Evolutionary conservation across 2,888 invertebrate genomes (phyloP).

Genomic region (Chrysolina haemoptera): DNA sequence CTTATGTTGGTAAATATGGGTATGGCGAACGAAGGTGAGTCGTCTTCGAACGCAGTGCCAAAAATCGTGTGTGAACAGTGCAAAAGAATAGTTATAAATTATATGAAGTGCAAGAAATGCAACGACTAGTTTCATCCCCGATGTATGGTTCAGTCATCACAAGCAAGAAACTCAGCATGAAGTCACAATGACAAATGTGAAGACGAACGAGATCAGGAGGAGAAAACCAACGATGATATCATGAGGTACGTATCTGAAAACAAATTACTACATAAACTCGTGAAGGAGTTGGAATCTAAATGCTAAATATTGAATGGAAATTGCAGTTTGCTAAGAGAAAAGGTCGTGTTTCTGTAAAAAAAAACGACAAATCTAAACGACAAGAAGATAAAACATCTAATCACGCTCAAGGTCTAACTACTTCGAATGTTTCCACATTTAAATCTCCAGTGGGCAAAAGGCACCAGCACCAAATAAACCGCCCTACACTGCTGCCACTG

Average conservation of each 20-base stretch:
- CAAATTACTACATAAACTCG: background rate
- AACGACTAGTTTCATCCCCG: background rate
- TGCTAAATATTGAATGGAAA: no score
- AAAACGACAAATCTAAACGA: background rate
- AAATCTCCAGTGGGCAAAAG: background rate
- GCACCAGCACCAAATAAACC: background rate
- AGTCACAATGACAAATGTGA: slow-evolving; percentile 1
- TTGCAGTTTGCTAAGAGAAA: no score
- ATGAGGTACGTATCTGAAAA: background rate
- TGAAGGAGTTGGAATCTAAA: no score
- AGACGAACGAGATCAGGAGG: slow-evolving; percentile 2
- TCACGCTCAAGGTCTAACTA: slow-evolving; percentile 4
- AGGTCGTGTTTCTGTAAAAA: background rate
- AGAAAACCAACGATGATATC: background rate
- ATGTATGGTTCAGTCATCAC: slow-evolving; percentile 8
- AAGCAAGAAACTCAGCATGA: background rate
- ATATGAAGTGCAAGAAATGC: slow-evolving; percentile 8
- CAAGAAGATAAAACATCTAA: slow-evolving; percentile 3
- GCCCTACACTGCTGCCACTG: slow-evolving; percentile 1
- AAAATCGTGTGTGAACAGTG: slow-evolving; percentile 2
- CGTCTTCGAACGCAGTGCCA: no score
- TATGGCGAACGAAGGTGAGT: slow-evolving; percentile 8
- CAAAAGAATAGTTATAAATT: background rate
- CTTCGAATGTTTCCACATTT: background rate
- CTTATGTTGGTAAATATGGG: no score